A percentile compares a stretch with the other conserved stretches of the same genome.
phyloP scores from a whole-genome alignment of 2,113 vertebrate genomes.

The Nibea albiflora region DNA sequence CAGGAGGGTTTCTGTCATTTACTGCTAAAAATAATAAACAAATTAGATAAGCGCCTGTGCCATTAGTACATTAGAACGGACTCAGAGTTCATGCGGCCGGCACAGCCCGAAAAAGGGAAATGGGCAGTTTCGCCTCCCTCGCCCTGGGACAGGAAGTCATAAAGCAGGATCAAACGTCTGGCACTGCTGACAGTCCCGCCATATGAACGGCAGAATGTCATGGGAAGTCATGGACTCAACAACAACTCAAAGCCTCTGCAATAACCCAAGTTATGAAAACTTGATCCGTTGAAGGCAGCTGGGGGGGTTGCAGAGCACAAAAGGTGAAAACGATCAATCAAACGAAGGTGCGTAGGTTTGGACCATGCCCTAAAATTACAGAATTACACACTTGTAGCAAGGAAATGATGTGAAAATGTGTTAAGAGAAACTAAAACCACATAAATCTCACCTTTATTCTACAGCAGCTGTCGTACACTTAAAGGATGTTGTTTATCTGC shows the following conservation, averaged over 20 bases:
- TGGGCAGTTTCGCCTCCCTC: conserved; percentile 44
- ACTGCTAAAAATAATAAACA: neutral
- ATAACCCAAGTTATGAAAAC: conserved; percentile 21
- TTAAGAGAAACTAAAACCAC: no score
- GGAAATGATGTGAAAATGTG: no score
- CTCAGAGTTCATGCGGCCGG: conserved; percentile 21
- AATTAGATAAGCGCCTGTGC: conserved; percentile 5
- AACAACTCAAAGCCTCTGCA: conserved; percentile 14
- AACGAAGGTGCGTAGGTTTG: neutral
- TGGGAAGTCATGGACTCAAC: conserved; percentile 31
- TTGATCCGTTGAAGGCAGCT: neutral
- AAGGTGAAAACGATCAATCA: neutral
- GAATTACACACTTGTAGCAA: no score
- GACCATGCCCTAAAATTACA: conserved; percentile 9
- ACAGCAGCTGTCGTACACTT: neutral
- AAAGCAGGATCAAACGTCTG: conserved; percentile 70
- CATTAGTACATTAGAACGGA: neutral
- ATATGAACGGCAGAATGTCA: conserved; percentile 43
- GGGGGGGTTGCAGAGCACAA: neutral
- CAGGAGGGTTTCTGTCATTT: conserved; percentile 14
- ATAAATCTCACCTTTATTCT: neutral
- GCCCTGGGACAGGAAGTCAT: conserved; percentile 75
- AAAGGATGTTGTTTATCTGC: conserved; percentile 1
- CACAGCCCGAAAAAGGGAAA: conserved; percentile 60
- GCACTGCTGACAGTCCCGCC: conserved; percentile 31